Evolutionary conservation across 2,888 invertebrate genomes (phyloP), one percentile per base, ranked within the genome.

Genomic region (Cabera pusaria): DNA sequence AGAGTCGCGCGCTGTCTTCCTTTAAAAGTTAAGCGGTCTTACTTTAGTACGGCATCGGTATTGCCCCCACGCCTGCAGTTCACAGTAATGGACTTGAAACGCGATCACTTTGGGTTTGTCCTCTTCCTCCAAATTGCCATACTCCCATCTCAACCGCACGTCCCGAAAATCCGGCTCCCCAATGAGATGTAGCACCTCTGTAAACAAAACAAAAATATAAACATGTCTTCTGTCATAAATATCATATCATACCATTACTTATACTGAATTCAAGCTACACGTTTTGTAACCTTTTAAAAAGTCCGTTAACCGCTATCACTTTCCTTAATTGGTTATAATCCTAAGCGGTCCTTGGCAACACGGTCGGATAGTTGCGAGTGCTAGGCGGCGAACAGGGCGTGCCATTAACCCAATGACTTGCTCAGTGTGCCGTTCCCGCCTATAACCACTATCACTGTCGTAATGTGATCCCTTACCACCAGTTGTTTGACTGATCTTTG

Each of bases 51-150:
- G 90, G 66, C 95, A 95, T 38, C 95, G 90, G 62, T 94, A 94
- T 27, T 93, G 91, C 6, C 95, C 95, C 93, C 94, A 95, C 6
- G 93, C 92, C 72, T 95, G 95, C 47, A 95, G 76, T 69, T 95
- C 95, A 73, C 95, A 95, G 74, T 94, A 95, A 63, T 93, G 91
- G 22, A 95, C 90, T 72, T 92, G 92, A 77, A 93, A 94, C 6
- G 91, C 91, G 51, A 91, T 79, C 21, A 91, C 71, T 49, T 87
- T 87, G 25, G 90, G 80, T 44, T 64, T 50, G 48, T 73, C 63
- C 20, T 72, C 76, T 6, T 78, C 80, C 2, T 79, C 78, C 6
- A 53, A 66, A 16, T 59, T 57, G 1, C 91, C 91, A 43, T 90
- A 90, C 59, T 92, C 92, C 93, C 93, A 93, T 24, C 90, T 90